Conservation (phyloP, 2,797 vertebrate genomes). For the Choloepus didactylus region DNA sequence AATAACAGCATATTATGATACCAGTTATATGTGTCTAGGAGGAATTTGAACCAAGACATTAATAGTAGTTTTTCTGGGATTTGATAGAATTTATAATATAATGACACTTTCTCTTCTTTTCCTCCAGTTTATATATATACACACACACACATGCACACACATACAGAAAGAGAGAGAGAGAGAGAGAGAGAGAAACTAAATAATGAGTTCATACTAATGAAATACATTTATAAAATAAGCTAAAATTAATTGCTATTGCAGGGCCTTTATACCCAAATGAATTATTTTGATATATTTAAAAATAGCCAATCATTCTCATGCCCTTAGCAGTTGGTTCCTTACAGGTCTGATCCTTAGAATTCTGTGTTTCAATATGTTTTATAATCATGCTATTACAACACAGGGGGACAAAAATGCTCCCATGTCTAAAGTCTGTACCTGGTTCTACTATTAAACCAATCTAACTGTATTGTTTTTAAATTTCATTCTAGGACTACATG, state of each 20-base stretch:
- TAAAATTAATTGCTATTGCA: slow-evolving; percentile 11
- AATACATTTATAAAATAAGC: background rate
- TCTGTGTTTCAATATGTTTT: slow-evolving; percentile 11
- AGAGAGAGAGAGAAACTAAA: background rate
- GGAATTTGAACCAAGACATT: slow-evolving; percentile 5
- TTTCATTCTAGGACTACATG: slow-evolving; percentile 65
- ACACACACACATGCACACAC: too few species aligned
- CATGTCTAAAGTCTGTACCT: background rate
- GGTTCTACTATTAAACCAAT: background rate
- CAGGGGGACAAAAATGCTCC: background rate
- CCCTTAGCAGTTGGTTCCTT: background rate
- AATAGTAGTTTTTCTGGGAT: background rate
- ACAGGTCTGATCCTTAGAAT: background rate
- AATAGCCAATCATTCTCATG: background rate
- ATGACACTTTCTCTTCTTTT: background rate
- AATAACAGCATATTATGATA: background rate
- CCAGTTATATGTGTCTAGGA: background rate
- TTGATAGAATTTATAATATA: background rate
- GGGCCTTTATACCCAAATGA: background rate
- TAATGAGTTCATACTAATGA: background rate
- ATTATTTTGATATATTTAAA: background rate
- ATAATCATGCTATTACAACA: background rate
- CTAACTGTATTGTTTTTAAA: slow-evolving; percentile 33
- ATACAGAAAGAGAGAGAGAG: too few species aligned
- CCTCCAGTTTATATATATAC: background rate